These are phyloP conservation scores for Dicrurus megarhynchus DNA, from an alignment of 2,113 vertebrate genomes.

Conservation along the genomic window DNA sequence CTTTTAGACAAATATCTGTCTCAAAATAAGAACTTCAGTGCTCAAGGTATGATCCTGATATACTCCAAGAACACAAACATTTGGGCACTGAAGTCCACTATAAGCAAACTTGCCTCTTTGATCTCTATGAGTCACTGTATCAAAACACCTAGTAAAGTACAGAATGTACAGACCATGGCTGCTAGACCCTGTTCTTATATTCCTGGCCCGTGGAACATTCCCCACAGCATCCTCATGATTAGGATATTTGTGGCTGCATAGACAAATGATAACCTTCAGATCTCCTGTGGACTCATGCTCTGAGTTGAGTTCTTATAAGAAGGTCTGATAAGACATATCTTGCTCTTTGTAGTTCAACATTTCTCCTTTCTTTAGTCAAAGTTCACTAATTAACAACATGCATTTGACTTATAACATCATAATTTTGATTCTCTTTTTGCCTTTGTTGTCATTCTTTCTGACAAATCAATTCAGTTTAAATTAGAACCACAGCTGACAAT, in stretches of 20 bases:
- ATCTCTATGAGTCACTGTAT: not conserved
- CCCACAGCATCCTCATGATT: not conserved
- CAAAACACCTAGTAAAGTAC: not conserved
- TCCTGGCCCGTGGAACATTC: not conserved
- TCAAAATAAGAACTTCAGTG: not conserved
- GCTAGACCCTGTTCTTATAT: not conserved
- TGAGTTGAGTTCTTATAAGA: not conserved
- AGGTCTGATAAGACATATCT: not conserved
- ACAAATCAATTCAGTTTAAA: not conserved
- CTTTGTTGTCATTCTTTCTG: not conserved
- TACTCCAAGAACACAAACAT: not conserved
- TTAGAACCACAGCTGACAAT: not conserved
- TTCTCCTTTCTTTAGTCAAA: not conserved
- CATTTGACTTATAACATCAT: not conserved
- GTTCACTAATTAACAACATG: not conserved
- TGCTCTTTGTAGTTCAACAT: not conserved
- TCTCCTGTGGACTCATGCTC: not conserved
- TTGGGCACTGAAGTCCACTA: not conserved
- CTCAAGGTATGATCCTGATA: not conserved
- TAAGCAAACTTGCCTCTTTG: not conserved
- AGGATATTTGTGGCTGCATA: not conserved
- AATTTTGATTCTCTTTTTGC: not conserved
- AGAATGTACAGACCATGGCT: not conserved
- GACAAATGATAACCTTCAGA: not conserved
- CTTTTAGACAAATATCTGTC: not conserved